These are phyloP conservation scores for Nasalis larvatus DNA, from an alignment of 2,113 vertebrate species.

Conservation along the genomic window DNA sequence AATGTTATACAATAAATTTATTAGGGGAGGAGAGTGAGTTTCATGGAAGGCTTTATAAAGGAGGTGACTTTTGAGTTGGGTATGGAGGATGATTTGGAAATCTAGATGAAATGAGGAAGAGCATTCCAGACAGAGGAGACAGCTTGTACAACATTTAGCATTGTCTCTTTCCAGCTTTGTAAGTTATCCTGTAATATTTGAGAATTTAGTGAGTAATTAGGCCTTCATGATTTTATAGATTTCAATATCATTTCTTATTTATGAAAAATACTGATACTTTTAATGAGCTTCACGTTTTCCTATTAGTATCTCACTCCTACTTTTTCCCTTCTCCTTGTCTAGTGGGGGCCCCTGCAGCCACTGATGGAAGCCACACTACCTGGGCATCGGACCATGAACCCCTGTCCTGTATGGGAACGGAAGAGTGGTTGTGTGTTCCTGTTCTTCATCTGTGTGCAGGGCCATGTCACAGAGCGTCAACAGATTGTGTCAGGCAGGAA, in stretches of 20 bases:
- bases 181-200: background rate
- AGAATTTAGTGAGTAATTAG: background rate
- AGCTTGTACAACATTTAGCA: background rate
- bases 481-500: slow-evolving; percentile 89
- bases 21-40: background rate
- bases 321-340: background rate
- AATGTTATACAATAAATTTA: background rate
- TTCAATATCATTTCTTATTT: slow-evolving; percentile 5
- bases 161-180: background rate
- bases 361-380: slow-evolving; percentile 72
- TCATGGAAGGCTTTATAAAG: background rate
- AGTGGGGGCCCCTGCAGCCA: slow-evolving; percentile 80
- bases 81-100: background rate
- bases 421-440: slow-evolving; percentile 84
- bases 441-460: slow-evolving; percentile 93
- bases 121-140: background rate
- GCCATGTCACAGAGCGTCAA: slow-evolving; percentile 83
- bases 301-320: slow-evolving; percentile 61
- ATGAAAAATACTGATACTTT: slow-evolving; percentile 26
- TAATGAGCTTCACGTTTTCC: background rate
- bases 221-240: background rate
- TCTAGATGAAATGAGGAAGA: background rate
- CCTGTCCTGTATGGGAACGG: slow-evolving; percentile 83
- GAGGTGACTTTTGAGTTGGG: background rate
- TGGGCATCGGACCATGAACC: slow-evolving; percentile 85